A percentile compares a stretch with the other conserved stretches of the same genome.
phyloP scores from a whole-genome alignment of 2,113 vertebrate species.

The Silurus glanis region DNA sequence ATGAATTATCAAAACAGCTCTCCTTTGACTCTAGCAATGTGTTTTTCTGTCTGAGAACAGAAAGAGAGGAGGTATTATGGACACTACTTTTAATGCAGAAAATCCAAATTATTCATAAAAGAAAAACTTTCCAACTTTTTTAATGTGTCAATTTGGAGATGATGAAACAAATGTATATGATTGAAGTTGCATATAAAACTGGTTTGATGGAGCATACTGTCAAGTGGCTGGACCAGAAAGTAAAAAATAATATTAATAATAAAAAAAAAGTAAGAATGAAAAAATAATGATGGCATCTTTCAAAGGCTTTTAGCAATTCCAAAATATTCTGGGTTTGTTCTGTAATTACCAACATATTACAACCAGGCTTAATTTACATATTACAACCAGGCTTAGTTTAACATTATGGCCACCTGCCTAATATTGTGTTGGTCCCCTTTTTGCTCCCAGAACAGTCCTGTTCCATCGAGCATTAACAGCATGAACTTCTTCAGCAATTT shows the following conservation, averaged over 20 bases:
- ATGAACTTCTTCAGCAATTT: no score
- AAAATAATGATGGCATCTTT: not conserved
- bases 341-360: not conserved
- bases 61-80: not conserved
- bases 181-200: not conserved
- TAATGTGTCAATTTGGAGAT: not conserved
- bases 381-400: no score
- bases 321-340: not conserved
- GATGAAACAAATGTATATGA: not conserved
- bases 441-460: no score
- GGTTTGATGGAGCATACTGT: not conserved
- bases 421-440: no score
- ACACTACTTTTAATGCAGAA: not conserved
- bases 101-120: not conserved
- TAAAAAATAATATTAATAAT: no score
- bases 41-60: not conserved
- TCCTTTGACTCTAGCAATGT: not conserved
- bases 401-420: no score
- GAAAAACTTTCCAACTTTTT: not conserved
- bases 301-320: not conserved
- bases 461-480: no score
- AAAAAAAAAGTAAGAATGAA: no score
- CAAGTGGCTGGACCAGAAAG: not conserved
- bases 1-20: constrained; percentile 6
- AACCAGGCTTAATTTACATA: no score